Base-by-base conservation (phyloP, 2,113 vertebrate species). In the Atlantisia rogersi region DNA sequence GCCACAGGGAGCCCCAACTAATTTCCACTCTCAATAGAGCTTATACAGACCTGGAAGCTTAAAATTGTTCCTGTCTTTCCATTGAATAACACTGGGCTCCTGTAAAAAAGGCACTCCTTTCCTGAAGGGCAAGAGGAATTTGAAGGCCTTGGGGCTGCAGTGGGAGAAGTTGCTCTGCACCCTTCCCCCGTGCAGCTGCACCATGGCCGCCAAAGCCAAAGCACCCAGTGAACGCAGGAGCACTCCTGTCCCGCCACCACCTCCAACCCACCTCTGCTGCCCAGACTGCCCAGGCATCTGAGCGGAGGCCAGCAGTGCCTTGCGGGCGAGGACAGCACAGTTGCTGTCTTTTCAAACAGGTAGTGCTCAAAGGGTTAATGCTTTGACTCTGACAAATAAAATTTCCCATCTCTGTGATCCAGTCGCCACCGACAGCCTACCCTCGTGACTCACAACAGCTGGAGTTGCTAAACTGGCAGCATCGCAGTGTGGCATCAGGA, bases 21-120 rank as follows among this genome's bases (percentile, higher is more conserved):
- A 97, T 97, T 97, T 97, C 96, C 94, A 94, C 97, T 96, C 91
- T 97, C 95, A 97, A 97, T 94, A 96, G 96, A 97, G 94, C 95
- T 95, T 96, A 97, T 96, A 92, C 80, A 94, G 92, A 97, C 95
- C 94, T 97, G 95, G 96, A 93, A 96, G 95, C 95, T 96, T 96
- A 95, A 97, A 96, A 97, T 96, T 97, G 91, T 91, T 95, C 93
- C 94, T 53, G 82, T 93, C 94, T 95, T 92, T 86, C 89, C 91
- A 95, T 35, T 96, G 95, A 97, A 94, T 92, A 96, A 80, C 74
- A 88, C 28, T 92, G 77, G 69, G 90, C 75, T 96, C 86, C 86
- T 65, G 40, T 96, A 96, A 92, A 92, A 95, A 91, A 95, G 86
- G 78, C 88, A 73, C 94, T 91, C 86, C 88, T 94, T 82, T 79